Percentiles rank a stretch among this genome's conserved stretches.
These are phyloP conservation scores for Leucosticte australis DNA, from an alignment of 2,113 vertebrate genomes.

Conservation along the genomic window DNA sequence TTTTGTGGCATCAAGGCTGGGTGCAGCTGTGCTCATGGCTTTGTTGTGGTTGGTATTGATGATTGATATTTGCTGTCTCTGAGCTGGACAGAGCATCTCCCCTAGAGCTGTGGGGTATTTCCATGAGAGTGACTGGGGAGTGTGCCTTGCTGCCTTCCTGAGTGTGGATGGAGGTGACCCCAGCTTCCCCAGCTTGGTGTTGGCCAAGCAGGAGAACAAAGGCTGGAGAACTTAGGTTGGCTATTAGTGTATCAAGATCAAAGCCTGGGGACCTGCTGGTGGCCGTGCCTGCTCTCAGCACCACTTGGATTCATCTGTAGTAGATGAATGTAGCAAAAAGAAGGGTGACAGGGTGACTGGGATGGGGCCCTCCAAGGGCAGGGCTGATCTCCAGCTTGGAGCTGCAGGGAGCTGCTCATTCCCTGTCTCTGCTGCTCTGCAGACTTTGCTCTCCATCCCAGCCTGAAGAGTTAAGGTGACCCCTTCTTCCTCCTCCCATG, in stretches of 20 bases:
- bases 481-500: background rate
- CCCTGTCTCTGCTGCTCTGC: background rate
- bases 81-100: background rate
- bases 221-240: background rate
- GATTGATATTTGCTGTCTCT: background rate
- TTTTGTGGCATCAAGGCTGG: background rate
- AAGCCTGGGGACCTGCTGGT: background rate
- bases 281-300: background rate
- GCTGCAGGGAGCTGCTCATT: background rate
- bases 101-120: background rate
- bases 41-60: background rate
- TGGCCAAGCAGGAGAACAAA: background rate
- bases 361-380: background rate
- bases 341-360: too few species aligned
- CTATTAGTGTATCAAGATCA: background rate
- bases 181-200: background rate
- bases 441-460: background rate
- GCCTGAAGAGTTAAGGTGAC: background rate
- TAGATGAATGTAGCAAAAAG: too few species aligned
- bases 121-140: background rate
- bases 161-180: background rate
- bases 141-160: background rate
- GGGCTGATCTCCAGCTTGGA: background rate
- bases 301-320: background rate
- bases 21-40: background rate